A percentile compares a stretch with the other conserved stretches of the same genome.
These are phyloP conservation scores for Oceanites oceanicus DNA, from an alignment of 2,113 vertebrate genomes.

Conservation along the genomic window DNA sequence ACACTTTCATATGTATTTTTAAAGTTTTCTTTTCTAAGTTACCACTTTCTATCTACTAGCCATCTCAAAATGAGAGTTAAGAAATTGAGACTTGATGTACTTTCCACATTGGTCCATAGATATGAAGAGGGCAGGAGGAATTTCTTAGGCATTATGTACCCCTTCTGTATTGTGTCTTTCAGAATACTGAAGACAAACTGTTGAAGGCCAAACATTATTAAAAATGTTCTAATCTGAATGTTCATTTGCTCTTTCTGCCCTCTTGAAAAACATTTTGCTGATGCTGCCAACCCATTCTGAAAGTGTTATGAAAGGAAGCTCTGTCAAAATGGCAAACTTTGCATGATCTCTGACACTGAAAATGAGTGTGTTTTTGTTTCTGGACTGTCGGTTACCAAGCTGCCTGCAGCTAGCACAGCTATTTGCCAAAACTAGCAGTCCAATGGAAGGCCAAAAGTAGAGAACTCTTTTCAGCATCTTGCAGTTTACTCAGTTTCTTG, in stretches of 20 bases:
- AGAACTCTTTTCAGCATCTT: neutral
- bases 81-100: neutral
- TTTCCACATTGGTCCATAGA: neutral
- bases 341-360: neutral
- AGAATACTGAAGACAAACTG: neutral
- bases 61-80: neutral
- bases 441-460: neutral
- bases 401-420: neutral
- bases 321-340: slow-evolving; percentile 16
- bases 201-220: neutral
- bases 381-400: neutral
- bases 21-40: neutral
- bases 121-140: neutral
- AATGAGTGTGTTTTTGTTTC: neutral
- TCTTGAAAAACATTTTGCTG: neutral
- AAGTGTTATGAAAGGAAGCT: neutral
- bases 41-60: neutral
- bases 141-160: neutral
- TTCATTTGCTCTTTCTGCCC: neutral
- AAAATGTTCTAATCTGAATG: neutral
- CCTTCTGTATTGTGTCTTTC: neutral
- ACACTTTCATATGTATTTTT: neutral
- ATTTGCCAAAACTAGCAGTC: neutral
- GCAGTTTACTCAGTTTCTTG: neutral
- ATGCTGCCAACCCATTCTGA: neutral